phyloP scores from a whole-genome alignment of 2,113 vertebrate species.

The Megalops atlanticus region DNA sequence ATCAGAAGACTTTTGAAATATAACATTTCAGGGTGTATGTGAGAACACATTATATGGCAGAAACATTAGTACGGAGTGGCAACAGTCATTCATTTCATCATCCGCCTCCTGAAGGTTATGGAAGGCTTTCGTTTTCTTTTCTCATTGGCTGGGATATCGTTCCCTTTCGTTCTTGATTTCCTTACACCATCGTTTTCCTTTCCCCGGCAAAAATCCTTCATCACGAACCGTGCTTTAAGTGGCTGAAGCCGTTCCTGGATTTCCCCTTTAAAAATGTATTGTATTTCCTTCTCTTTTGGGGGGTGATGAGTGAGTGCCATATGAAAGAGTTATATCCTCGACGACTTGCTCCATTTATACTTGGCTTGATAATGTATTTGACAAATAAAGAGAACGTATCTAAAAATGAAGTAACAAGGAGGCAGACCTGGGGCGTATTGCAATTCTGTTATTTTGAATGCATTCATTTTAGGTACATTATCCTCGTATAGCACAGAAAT shows the following conservation, averaged over 20 bases:
- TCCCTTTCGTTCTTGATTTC: neutral
- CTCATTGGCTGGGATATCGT: neutral
- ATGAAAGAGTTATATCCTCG: slow-evolving; percentile 27
- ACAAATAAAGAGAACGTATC: slow-evolving; percentile 24
- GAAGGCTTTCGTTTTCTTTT: neutral
- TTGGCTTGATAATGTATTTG: slow-evolving; percentile 36
- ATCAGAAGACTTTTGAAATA: slow-evolving; percentile 52
- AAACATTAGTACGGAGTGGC: slow-evolving; percentile 42
- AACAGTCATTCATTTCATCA: slow-evolving; percentile 55
- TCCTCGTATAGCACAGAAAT: slow-evolving; percentile 34
- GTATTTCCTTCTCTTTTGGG: neutral
- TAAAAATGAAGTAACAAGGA: slow-evolving; percentile 19
- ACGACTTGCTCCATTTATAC: slow-evolving; percentile 28
- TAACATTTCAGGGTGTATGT: slow-evolving; percentile 37
- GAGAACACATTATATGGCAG: slow-evolving; percentile 32
- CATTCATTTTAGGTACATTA: neutral
- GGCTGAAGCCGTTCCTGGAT: slow-evolving; percentile 83
- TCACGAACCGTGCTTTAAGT: slow-evolving; percentile 52
- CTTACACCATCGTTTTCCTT: neutral
- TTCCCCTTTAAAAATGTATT: slow-evolving; percentile 55
- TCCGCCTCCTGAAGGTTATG: neutral
- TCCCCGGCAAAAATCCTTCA: neutral
- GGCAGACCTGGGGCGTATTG: slow-evolving; percentile 18
- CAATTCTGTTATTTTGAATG: neutral
- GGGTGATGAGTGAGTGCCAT: neutral